Percentiles rank a stretch among this genome's conserved stretches.
These are phyloP conservation scores for Plebejus argus DNA, from an alignment of 2,888 invertebrate genomes.

Conservation along the genomic window DNA sequence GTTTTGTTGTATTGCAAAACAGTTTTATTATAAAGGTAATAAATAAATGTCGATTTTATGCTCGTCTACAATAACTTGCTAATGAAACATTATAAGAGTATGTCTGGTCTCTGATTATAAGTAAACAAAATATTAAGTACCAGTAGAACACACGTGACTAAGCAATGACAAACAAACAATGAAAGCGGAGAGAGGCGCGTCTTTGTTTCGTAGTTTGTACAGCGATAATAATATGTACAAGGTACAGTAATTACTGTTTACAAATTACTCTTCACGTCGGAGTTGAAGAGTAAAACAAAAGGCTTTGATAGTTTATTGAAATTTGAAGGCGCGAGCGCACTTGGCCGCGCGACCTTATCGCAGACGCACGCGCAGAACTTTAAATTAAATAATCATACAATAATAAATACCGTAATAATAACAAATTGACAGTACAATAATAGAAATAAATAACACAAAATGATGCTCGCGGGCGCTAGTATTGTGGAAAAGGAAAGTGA, in stretches of 20 bases:
- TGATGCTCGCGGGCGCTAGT: conserved; percentile 75
- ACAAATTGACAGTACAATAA: neutral
- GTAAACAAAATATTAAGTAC: neutral
- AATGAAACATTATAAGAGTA: too few species aligned
- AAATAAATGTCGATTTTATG: too few species aligned
- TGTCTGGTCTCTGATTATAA: too few species aligned
- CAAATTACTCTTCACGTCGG: neutral
- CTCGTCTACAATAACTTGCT: too few species aligned
- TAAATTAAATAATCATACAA: conserved; percentile 34
- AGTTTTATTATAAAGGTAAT: too few species aligned
- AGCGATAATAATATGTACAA: conserved; percentile 16
- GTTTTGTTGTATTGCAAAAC: too few species aligned
- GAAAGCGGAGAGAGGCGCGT: conserved; percentile 24
- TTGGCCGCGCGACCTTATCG: conserved; percentile 53
- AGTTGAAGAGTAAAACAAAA: conserved; percentile 42
- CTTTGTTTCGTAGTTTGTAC: conserved; percentile 25
- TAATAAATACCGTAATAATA: neutral
- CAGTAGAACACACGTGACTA: conserved; percentile 3
- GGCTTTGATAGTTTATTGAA: conserved; percentile 42
- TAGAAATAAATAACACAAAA: conserved; percentile 39
- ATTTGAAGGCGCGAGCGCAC: conserved; percentile 57
- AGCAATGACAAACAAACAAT: conserved; percentile 5
- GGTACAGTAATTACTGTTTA: conserved; percentile 20
- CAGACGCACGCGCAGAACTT: conserved; percentile 56
- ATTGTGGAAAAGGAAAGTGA: conserved; percentile 67